Evolutionary conservation across 1,140 invertebrate genomes (phyloP), one percentile per base, ranked within the genome.

Genomic region (Drosophila tsacasi): DNA sequence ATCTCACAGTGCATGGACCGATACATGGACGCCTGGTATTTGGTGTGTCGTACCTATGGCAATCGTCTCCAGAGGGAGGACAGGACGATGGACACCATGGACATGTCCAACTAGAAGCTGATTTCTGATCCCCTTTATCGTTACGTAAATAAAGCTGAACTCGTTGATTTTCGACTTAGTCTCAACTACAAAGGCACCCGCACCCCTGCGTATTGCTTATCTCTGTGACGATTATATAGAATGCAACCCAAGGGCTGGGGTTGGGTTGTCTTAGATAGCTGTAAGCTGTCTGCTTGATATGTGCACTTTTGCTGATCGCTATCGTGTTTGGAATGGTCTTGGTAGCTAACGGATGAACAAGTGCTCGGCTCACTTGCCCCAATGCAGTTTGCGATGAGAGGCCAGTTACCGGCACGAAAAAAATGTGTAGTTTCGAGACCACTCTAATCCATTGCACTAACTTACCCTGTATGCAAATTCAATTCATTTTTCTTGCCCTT

Each of bases 1-100:
- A 95, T 99, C 76, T 97, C 97, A 2, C 98, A 99, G 97, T 99
- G 98, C 93, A 98, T 99, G 97, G 98, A 99, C 93, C 95, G 98
- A 80, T 99, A 98, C 94, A 98, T 99, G 96, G 98, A 99, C 92
- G 95, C 97, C 15, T 98, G 97, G 95, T 97, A 98, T 94, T 93
- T 98, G 47, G 97, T 99, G 30, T 97, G 97, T n/a, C 95, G 95
- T 93, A 95, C 97, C 9, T 99, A 98, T 92, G 96, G 95, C 85
- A 95, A 94, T 93, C 95, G 97, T 83, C 94, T 98, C 76, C 96
- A 97, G 92, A 94, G 95, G 74, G 97, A 97, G 93, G 52, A 55
- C 27, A 71, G 79, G 37, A 13, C 8, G 0, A 4, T 69, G 65
- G 59, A 61, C 1, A 27, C 50, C 2, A 42, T 64, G 7, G 58